Base-by-base conservation (phyloP, 92 coral and sea anemone species). In the Scolanthus callimorphus region DNA sequence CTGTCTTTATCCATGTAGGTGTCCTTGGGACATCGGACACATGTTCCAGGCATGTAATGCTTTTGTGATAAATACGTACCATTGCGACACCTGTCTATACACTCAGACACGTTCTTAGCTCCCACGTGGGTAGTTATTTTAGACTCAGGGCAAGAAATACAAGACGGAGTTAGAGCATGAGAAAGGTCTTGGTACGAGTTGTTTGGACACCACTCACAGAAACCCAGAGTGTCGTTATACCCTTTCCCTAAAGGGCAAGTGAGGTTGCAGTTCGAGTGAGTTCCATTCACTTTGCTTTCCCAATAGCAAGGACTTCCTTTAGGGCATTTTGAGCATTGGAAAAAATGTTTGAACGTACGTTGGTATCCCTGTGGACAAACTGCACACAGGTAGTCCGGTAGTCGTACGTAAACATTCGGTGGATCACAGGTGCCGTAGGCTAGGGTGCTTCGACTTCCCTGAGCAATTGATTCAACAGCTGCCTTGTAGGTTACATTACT, bases 141-240 rank as follows among this genome's bases (percentile, higher is more conserved):
- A 6, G 55, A 55, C 15, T 19, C 29, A 1, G 75, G 64, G 24
- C 75, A 68, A 15, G 39, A 31, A 17, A 20, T 56, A 27, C 75
- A 68, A 26, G n/a, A 10, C 27, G 75, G 55, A 29, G 28, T 24
- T 1, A 56, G 29, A 23, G 12, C 19, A 19, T 20, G 37, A 2
- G 25, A 54, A 20, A 54, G 43, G 15, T 68, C 59, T 25, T 68
- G 75, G 46, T 68, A 68, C 1, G 27, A 24, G 3, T 62, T 62
- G 21, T 39, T 25, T 1, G 75, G 75, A 25, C 75, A 68, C 75
- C 75, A 68, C 19, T 68, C 75, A 27, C 75, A 68, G 1, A 68
- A 15, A 1, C 52, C 52, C 6, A 46, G 22, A 6, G 52, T 6
- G 23, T 46, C 22, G 22, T 46, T 46, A 19, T 46, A 46, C 11